Conservation (phyloP, 2,113 vertebrate genomes). For the Charina bottae region DNA sequence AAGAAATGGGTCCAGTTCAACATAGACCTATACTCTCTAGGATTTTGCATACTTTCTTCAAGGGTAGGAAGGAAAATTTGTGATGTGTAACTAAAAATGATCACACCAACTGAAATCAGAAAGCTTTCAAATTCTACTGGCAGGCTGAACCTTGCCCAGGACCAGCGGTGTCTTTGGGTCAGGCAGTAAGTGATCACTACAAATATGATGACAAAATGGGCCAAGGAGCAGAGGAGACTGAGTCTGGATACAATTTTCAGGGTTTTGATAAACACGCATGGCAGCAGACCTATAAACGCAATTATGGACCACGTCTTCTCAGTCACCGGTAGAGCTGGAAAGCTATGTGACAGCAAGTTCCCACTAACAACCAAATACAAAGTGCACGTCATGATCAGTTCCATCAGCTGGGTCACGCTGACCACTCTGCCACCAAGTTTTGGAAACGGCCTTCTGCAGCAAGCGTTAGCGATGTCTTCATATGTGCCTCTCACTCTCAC, state of each 20-base stretch:
- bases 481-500: conserved; percentile 76
- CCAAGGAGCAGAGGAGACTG: conserved; percentile 80
- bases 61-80: conserved; percentile 83
- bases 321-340: conserved; percentile 66
- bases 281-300: conserved; percentile 75
- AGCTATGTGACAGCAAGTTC: conserved; percentile 77
- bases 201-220: conserved; percentile 81
- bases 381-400: conserved; percentile 85
- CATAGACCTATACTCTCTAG: conserved; percentile 73
- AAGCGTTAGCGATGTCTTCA: conserved; percentile 76
- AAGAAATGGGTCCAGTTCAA: conserved; percentile 79
- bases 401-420: conserved; percentile 73
- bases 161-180: conserved; percentile 73
- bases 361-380: conserved; percentile 80
- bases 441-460: conserved; percentile 72
- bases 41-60: conserved; percentile 80
- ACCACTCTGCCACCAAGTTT: conserved; percentile 71
- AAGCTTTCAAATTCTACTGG: conserved; percentile 78
- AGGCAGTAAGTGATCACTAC: conserved; percentile 78
- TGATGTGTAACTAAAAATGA: conserved; percentile 88
- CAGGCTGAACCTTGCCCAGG: conserved; percentile 73
- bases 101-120: conserved; percentile 79
- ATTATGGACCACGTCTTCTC: conserved; percentile 75
- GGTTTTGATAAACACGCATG: conserved; percentile 78
- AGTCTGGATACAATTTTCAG: conserved; percentile 79